phyloP scores from a whole-genome alignment of 2,797 vertebrate genomes.

The Hoplostethus atlanticus region DNA sequence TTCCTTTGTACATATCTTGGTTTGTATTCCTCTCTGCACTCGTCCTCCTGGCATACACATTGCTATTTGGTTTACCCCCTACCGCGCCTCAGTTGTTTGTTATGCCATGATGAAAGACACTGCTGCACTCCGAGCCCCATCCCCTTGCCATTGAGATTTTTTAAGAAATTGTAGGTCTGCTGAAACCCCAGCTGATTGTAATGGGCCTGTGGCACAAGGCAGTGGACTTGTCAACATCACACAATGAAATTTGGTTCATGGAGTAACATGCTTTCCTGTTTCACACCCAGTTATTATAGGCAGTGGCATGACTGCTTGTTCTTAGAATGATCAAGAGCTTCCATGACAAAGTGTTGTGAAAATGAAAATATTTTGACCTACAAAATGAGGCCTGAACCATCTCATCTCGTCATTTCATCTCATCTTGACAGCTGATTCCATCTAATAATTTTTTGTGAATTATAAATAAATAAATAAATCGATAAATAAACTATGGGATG shows the following conservation, averaged over 20 bases:
- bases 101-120: constrained; percentile 61
- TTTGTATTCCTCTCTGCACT: constrained; percentile 45
- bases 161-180: constrained; percentile 25
- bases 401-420: background rate
- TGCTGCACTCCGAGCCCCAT: constrained; percentile 58
- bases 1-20: constrained; percentile 24
- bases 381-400: constrained; percentile 6
- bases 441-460: no score
- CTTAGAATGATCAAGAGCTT: background rate
- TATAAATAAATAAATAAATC: no score
- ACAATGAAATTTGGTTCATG: constrained; percentile 24
- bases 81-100: constrained; percentile 63
- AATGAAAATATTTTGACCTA: constrained; percentile 12
- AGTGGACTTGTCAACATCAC: background rate
- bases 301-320: background rate
- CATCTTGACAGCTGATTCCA: constrained; percentile 6
- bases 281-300: constrained; percentile 18
- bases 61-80: constrained; percentile 55
- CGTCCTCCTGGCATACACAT: constrained; percentile 42
- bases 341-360: constrained; percentile 14
- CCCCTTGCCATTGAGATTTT: constrained; percentile 42
- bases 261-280: constrained; percentile 1
- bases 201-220: constrained; percentile 2
- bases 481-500: no score
- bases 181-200: constrained; percentile 42